Conservation (phyloP, 2,797 vertebrate species). For the Echiichthys vipera region DNA sequence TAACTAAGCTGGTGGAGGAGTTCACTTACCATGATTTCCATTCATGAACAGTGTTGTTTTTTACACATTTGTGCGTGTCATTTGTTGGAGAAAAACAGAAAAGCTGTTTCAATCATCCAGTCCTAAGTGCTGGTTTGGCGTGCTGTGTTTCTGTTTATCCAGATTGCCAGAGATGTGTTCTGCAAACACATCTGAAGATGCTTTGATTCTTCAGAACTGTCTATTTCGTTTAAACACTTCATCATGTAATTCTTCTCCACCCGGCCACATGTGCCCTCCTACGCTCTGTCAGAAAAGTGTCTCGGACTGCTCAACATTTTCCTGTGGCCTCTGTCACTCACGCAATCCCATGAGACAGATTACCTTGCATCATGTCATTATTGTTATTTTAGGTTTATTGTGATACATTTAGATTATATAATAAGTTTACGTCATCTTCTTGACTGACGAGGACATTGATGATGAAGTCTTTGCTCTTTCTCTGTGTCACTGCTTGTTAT, state of each 20-base stretch:
- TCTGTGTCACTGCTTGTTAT: slow-evolving; percentile 50
- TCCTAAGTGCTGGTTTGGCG: slow-evolving; percentile 19
- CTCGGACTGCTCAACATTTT: not conserved
- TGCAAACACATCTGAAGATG: slow-evolving; percentile 65
- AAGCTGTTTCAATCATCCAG: not conserved
- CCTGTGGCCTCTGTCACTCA: slow-evolving; percentile 25
- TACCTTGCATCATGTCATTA: slow-evolving; percentile 45
- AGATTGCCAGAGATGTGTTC: slow-evolving; percentile 42
- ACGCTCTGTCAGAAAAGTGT: slow-evolving; percentile 1
- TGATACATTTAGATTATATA: slow-evolving; percentile 30
- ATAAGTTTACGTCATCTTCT: slow-evolving; percentile 39
- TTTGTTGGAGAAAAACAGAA: slow-evolving; percentile 5
- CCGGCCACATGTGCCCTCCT: slow-evolving; percentile 54
- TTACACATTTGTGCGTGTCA: not conserved
- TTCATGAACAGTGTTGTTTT: not conserved
- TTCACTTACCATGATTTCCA: not conserved
- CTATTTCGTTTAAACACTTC: slow-evolving; percentile 59
- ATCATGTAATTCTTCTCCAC: slow-evolving; percentile 44
- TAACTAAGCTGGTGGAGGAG: not conserved
- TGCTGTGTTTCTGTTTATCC: slow-evolving; percentile 44
- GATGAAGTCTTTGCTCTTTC: slow-evolving; percentile 22
- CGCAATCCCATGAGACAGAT: slow-evolving; percentile 37
- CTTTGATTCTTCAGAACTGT: slow-evolving; percentile 62
- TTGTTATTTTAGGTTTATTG: slow-evolving; percentile 47
- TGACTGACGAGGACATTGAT: slow-evolving; percentile 37